phyloP scores from a whole-genome alignment of 1,140 invertebrate genomes.

The Drosophila lacertosa region DNA sequence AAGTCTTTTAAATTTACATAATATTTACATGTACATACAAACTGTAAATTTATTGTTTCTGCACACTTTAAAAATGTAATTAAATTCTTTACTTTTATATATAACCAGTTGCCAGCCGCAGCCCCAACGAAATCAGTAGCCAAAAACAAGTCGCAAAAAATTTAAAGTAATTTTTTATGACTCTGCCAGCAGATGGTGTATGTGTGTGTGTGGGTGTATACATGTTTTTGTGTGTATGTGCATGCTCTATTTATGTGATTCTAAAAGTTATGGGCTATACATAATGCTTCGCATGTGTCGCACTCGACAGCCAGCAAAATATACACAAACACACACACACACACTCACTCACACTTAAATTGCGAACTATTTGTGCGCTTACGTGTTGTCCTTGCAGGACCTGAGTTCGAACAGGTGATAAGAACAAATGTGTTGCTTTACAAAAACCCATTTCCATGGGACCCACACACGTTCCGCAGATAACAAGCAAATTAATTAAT shows the following conservation, averaged over 20 bases:
- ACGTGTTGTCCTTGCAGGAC: neutral
- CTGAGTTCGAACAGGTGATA: conserved; percentile 30
- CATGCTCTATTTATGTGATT: conserved; percentile 34
- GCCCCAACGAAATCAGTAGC: conserved; percentile 6
- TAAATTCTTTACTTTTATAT: conserved; percentile 1
- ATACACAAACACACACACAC: neutral
- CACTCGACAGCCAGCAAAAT: conserved; percentile 1
- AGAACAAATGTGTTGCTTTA: conserved; percentile 38
- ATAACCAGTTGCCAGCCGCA: conserved; percentile 17
- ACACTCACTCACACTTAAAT: neutral
- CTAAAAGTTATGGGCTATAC: conserved; percentile 48
- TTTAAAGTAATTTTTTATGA: conserved; percentile 16
- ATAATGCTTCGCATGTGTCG: conserved; percentile 54
- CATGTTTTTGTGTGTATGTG: neutral
- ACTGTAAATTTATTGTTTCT: conserved; percentile 5
- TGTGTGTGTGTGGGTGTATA: neutral
- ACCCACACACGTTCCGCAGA: conserved; percentile 47
- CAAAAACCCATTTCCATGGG: conserved; percentile 42
- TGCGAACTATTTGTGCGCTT: conserved; percentile 6
- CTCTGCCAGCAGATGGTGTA: conserved; percentile 21
- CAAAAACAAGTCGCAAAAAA: conserved; percentile 13
- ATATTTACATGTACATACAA: neutral
- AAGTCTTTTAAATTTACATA: neutral
- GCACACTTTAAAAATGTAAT: conserved; percentile 1
- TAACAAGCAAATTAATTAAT: conserved; percentile 78